Evolutionary conservation across 2,888 invertebrate species (phyloP).

Genomic region (Caenorhabditis wallacei): DNA sequence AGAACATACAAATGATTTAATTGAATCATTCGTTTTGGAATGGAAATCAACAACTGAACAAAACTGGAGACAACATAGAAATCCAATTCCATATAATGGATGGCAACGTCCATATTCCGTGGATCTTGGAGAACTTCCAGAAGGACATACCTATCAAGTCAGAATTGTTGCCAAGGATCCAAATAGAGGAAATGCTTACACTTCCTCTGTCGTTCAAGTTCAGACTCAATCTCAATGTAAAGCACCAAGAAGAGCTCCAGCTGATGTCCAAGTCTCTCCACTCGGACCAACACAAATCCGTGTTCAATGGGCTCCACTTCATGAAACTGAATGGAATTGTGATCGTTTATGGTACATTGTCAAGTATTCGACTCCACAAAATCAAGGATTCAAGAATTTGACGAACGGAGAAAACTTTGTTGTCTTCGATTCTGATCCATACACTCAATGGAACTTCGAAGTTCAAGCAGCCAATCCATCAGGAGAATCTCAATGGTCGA

Average conservation of each 20-base stretch:
- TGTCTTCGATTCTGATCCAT: constrained; percentile 82
- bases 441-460: constrained; percentile 82
- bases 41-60: constrained; percentile 77
- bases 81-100: constrained; percentile 78
- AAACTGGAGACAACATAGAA: constrained; percentile 79
- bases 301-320: constrained; percentile 82
- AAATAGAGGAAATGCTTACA: constrained; percentile 79
- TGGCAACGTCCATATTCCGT: constrained; percentile 82
- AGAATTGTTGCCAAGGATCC: constrained; percentile 75
- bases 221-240: constrained; percentile 77
- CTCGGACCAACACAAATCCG: constrained; percentile 82
- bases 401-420: constrained; percentile 79
- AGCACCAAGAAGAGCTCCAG: constrained; percentile 78
- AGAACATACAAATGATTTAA: constrained; percentile 79
- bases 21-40: constrained; percentile 80
- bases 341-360: constrained; percentile 83
- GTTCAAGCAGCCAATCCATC: constrained; percentile 83
- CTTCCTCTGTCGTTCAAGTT: constrained; percentile 79
- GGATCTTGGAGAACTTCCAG: constrained; percentile 79
- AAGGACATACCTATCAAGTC: constrained; percentile 79
- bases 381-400: constrained; percentile 77
- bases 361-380: constrained; percentile 78
- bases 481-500: constrained; percentile 81
- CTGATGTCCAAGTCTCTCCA: constrained; percentile 76
- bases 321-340: constrained; percentile 83